Evolutionary conservation across 2,113 vertebrate species (phyloP), one percentile per base, ranked within the genome.

Genomic region (Nansenia antarctica): DNA sequence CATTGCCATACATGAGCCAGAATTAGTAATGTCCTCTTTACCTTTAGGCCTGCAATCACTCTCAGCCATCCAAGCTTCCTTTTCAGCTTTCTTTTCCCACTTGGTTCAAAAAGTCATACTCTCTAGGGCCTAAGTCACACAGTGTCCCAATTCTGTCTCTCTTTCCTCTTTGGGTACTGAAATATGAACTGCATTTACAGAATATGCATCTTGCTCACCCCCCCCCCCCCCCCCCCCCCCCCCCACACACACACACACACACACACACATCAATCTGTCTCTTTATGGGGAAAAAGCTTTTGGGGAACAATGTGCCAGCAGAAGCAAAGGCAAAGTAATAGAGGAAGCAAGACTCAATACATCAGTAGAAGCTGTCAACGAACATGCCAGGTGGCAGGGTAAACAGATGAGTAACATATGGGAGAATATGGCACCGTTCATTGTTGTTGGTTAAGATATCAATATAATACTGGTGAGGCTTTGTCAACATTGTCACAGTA

Each of bases 61-160:
- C 20, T 55, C 42, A 52, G 18, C 49, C 42, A 35, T 54, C 35
- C 30, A 29, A 26, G 27, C 32, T 42, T 62, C 39, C 15, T 65
- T 47, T 69, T 12, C 69, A 53, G 62, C 22, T 30, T 15, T 22
- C 31, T 37, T 59, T 37, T 69, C 31, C 45, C 42, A 72, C 65
- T 52, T 37, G 63, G 66, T 79, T 73, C 53, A 71, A 45, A 63
- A 70, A 73, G 71, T 65, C 61, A 20, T 37, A 59, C 32, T 64
- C 62, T 52, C 32, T 60, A 63, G 69, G 24, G 60, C 58, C 69
- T 9, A 31, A 27, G 30, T 68, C 53, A 39, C 34, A 37, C 27
- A 53, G 57, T 73, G 77, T 67, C 74, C 74, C 59, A 67, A 67
- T 77, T 83, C 62, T 76, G 76, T 82, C 67, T 82, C 34, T 58